These are phyloP conservation scores for Cardinalis cardinalis DNA, from an alignment of 2,113 vertebrate species.

Conservation along the genomic window DNA sequence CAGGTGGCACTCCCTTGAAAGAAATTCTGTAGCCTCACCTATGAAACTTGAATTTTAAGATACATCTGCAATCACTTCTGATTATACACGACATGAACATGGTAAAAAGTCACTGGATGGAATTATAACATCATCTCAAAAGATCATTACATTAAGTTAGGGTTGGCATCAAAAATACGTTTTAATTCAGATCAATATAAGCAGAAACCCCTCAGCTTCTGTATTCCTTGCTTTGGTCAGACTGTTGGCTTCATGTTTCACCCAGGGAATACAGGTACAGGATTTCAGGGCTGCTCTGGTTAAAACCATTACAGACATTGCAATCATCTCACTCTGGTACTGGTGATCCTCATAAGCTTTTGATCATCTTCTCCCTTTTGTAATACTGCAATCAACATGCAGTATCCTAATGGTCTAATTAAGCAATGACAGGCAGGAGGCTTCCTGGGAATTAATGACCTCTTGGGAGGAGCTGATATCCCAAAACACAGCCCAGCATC, in stretches of 20 bases:
- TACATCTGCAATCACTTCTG: background rate
- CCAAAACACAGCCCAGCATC: conserved; percentile 45
- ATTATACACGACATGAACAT: background rate
- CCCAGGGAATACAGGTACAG: background rate
- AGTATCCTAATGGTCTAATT: conserved; percentile 69
- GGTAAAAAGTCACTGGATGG: background rate
- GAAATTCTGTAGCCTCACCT: background rate
- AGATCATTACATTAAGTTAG: background rate
- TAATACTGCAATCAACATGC: conserved; percentile 59
- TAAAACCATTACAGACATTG: background rate
- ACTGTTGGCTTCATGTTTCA: background rate
- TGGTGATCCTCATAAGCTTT: conserved; percentile 18
- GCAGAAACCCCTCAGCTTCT: background rate
- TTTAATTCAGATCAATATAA: background rate
- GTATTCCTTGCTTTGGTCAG: background rate
- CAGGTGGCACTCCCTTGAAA: background rate
- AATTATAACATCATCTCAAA: background rate
- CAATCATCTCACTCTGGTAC: background rate
- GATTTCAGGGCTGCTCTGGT: background rate
- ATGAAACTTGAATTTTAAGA: background rate
- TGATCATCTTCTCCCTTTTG: conserved; percentile 28
- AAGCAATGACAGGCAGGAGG: conserved; percentile 58
- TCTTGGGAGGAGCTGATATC: conserved; percentile 53
- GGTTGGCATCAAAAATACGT: background rate
- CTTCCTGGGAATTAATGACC: conserved; percentile 67